Evolutionary conservation across 2,113 vertebrate genomes (phyloP).

Genomic region (Xiphophorus couchianus): DNA sequence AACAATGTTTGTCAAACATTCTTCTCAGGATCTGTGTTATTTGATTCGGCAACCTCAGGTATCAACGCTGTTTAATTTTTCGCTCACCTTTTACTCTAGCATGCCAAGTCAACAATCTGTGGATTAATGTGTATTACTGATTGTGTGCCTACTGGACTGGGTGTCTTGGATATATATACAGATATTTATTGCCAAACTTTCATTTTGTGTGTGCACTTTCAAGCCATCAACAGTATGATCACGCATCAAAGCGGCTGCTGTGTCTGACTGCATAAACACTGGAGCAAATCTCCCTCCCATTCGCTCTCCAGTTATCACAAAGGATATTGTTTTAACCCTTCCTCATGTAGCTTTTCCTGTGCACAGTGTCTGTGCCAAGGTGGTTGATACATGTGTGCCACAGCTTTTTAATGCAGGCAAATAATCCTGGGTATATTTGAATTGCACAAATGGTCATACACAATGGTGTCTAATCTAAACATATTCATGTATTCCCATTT

Average conservation of each 20-base stretch:
- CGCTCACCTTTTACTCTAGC: constrained; percentile 34
- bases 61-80: constrained; percentile 51
- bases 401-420: constrained; percentile 8
- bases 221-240: constrained; percentile 74
- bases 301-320: constrained; percentile 63
- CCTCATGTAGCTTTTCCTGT: constrained; percentile 20
- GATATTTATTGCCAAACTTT: constrained; percentile 47
- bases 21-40: constrained; percentile 43
- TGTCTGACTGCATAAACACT: constrained; percentile 76
- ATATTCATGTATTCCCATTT: constrained; percentile 6
- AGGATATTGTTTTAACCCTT: constrained; percentile 77
- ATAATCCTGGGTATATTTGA: constrained; percentile 54
- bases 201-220: constrained; percentile 57
- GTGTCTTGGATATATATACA: constrained; percentile 28
- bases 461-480: not conserved
- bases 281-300: constrained; percentile 69
- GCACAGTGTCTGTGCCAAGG: constrained; percentile 14
- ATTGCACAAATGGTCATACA: not conserved
- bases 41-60: constrained; percentile 52
- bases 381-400: constrained; percentile 19
- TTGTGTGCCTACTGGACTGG: constrained; percentile 14
- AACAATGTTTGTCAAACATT: constrained; percentile 59
- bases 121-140: constrained; percentile 45
- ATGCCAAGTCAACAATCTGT: constrained; percentile 45
- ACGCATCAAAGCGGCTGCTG: constrained; percentile 69